phyloP scores from a whole-genome alignment of 2,888 invertebrate genomes.

The Ichneumoninae sp. region DNA sequence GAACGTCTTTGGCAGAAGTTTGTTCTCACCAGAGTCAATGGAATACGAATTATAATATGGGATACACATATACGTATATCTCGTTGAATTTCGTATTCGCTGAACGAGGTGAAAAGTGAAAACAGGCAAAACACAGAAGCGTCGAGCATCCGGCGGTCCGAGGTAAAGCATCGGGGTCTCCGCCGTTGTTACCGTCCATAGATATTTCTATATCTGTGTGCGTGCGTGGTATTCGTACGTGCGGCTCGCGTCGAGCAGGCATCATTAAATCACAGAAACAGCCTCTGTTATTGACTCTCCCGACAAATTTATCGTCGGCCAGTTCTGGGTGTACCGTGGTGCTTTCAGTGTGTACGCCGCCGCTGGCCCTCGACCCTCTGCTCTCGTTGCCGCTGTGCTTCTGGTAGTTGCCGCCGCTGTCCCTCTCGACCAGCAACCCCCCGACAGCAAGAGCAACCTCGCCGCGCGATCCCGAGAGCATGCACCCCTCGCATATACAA shows the following conservation, averaged over 20 bases:
- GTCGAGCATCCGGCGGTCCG: conserved; percentile 19
- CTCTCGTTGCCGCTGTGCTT: conserved; percentile 70
- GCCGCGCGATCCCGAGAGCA: conserved; percentile 67
- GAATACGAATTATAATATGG: conserved; percentile 14
- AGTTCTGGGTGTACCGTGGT: conserved; percentile 77
- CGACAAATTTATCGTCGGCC: conserved; percentile 83
- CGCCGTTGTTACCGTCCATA: conserved; percentile 26
- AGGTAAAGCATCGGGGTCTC: conserved; percentile 33
- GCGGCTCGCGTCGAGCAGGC: conserved; percentile 73
- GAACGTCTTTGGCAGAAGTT: conserved; percentile 26
- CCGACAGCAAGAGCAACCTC: conserved; percentile 45
- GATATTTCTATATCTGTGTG: conserved; percentile 27
- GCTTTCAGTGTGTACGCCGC: conserved; percentile 50
- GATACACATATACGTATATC: conserved; percentile 32
- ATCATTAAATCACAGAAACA: conserved; percentile 84
- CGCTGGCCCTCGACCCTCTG: conserved; percentile 62
- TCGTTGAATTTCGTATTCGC: conserved; percentile 29
- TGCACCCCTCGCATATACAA: conserved; percentile 56
- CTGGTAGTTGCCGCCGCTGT: conserved; percentile 67
- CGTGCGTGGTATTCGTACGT: conserved; percentile 43
- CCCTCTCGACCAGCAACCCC: conserved; percentile 67
- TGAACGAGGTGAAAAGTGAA: conserved; percentile 75
- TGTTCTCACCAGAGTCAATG: background rate
- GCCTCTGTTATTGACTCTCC: conserved; percentile 83
- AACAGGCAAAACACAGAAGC: conserved; percentile 74